phyloP scores from a whole-genome alignment of 1,140 invertebrate genomes.

The Zaprionus africanus region DNA sequence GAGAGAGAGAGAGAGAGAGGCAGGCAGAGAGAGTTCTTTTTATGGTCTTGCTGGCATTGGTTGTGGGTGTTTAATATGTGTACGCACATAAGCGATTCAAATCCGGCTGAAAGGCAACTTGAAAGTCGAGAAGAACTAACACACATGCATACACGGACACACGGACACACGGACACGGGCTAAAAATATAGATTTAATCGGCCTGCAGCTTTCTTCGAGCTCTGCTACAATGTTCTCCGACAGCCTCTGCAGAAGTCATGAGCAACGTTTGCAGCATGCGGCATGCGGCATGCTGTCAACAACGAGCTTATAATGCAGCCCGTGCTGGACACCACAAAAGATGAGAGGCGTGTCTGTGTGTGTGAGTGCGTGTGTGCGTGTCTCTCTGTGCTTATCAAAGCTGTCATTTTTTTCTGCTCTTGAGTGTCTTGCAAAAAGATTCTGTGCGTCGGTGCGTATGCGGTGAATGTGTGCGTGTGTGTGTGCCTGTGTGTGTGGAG shows the following conservation, averaged over 20 bases:
- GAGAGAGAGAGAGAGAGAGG: background rate
- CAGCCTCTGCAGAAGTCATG: constrained; percentile 20
- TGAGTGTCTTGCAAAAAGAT: constrained; percentile 30
- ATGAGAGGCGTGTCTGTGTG: background rate
- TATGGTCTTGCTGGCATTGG: background rate
- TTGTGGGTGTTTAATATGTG: background rate
- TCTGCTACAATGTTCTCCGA: constrained; percentile 3
- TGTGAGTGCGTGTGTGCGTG: no score
- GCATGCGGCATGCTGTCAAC: background rate
- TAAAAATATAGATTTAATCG: constrained; percentile 16
- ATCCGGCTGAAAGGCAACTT: constrained; percentile 1
- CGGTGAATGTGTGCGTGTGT: background rate
- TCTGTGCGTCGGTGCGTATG: constrained; percentile 12
- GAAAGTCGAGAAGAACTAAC: background rate
- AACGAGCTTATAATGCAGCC: constrained; percentile 15
- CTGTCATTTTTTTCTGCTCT: constrained; percentile 38
- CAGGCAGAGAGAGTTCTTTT: background rate
- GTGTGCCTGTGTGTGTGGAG: constrained; percentile 11
- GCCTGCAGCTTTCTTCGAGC: constrained; percentile 13
- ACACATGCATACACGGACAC: background rate
- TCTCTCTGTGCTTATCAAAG: constrained; percentile 20
- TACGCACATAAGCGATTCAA: background rate
- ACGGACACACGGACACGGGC: background rate
- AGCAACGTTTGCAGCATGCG: background rate
- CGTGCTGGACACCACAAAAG: background rate